Conservation (phyloP, 2,888 invertebrate genomes). For the Callyntrura guangdongensis region DNA sequence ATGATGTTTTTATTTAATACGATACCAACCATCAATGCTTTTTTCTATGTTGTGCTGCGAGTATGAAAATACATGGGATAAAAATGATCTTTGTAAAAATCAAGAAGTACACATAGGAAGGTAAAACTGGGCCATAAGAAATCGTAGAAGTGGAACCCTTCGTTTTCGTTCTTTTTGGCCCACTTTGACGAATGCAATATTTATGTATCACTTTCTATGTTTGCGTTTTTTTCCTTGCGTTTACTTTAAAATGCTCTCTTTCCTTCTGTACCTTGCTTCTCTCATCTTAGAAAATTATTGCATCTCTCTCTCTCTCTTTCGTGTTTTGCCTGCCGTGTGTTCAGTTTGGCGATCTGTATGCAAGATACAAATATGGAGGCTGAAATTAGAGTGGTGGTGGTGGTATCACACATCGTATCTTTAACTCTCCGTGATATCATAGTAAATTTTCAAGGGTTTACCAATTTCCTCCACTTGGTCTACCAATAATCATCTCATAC, state of each 20-base stretch:
- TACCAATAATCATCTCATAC: neutral
- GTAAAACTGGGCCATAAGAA: conserved; percentile 81
- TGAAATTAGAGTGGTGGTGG: conserved; percentile 30
- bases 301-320: neutral
- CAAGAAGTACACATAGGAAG: too few species aligned
- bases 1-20: neutral
- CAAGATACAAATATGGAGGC: neutral
- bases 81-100: too few species aligned
- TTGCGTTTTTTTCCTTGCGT: conserved; percentile 7
- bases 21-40: neutral
- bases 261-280: conserved; percentile 16
- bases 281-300: conserved; percentile 11
- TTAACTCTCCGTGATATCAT: conserved; percentile 42
- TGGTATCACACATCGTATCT: conserved; percentile 28
- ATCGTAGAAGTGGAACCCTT: conserved; percentile 83
- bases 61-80: neutral
- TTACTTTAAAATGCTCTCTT: conserved; percentile 26
- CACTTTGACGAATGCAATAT: conserved; percentile 64
- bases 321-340: neutral
- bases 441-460: conserved; percentile 57
- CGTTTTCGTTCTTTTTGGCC: conserved; percentile 78
- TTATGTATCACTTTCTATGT: conserved; percentile 48
- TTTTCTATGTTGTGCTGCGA: neutral
- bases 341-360: neutral
- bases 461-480: conserved; percentile 21